These are phyloP conservation scores for Sterna hirundo DNA, from an alignment of 2,113 vertebrate genomes.

Conservation along the genomic window DNA sequence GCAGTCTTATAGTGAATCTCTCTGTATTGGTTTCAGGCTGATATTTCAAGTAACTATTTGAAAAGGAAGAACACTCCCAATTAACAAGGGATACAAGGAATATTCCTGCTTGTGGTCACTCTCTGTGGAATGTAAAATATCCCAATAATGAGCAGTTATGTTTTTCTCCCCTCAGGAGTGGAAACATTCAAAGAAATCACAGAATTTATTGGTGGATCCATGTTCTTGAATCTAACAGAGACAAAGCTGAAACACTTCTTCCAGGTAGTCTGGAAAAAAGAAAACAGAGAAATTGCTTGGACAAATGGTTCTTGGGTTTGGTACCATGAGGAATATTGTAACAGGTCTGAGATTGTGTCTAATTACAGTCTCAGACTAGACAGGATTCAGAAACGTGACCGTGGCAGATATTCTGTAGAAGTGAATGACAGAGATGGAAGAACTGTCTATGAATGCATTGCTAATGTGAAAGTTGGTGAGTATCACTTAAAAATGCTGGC, in stretches of 20 bases:
- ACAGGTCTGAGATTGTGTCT: not conserved
- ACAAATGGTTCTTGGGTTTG: not conserved
- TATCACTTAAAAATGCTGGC: not conserved
- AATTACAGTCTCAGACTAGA: not conserved
- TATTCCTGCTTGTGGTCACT: not conserved
- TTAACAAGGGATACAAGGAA: not conserved
- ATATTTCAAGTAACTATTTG: not conserved
- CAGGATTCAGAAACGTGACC: not conserved
- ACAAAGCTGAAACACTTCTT: not conserved
- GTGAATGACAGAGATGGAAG: not conserved
- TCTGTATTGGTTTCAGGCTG: not conserved
- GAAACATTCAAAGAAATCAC: not conserved
- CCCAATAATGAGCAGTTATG: not conserved
- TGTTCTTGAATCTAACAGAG: not conserved
- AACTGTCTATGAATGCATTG: not conserved
- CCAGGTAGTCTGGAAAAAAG: not conserved
- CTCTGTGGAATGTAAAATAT: not conserved
- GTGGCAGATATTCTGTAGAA: not conserved
- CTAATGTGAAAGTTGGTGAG: not conserved
- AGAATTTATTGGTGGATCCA: not conserved
- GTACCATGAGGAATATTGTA: not conserved
- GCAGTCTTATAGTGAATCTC: not conserved
- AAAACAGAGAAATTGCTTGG: not conserved
- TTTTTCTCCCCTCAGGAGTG: not conserved
- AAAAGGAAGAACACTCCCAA: not conserved